phyloP scores from a whole-genome alignment of 1,140 invertebrate genomes.

The Microvelia longipes region DNA sequence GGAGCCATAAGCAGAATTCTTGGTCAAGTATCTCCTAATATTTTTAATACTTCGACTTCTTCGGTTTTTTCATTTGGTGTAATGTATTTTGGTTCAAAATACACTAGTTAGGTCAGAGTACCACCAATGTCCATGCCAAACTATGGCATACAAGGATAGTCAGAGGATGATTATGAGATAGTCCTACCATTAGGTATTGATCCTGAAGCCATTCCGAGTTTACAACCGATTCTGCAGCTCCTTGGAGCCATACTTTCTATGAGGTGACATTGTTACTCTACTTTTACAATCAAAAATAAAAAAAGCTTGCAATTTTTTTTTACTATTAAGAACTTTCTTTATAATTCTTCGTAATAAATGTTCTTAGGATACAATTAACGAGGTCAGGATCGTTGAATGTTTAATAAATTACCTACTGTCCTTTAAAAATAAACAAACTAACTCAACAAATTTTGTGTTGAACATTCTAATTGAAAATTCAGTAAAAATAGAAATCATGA shows the following conservation, averaged over 20 bases:
- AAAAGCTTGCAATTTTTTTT: too few relatives aligned
- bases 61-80: conserved; percentile 53
- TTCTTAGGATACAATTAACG: too few relatives aligned
- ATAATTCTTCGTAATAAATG: too few relatives aligned
- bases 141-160: conserved; percentile 61
- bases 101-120: conserved; percentile 91
- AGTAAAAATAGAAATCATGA: too few relatives aligned
- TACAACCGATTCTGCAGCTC: conserved; percentile 12
- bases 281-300: too few relatives aligned
- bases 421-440: too few relatives aligned
- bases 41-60: conserved; percentile 74
- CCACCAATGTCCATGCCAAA: conserved; percentile 99
- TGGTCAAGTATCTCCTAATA: conserved; percentile 83
- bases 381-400: too few relatives aligned
- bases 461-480: too few relatives aligned
- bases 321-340: too few relatives aligned
- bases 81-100: conserved; percentile 92
- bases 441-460: too few relatives aligned
- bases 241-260: conserved; percentile 16
- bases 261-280: too few relatives aligned
- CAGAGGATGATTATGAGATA: conserved; percentile 9
- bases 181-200: conserved; percentile 10
- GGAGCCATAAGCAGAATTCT: conserved; percentile 89
- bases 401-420: too few relatives aligned
- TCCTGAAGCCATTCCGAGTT: conserved; percentile 12